phyloP scores from a whole-genome alignment of 2,113 vertebrate genomes.

The cattle (Bos taurus) region ARS-UCD2.0 NC_037352.1:13380501-13381000 shows the following conservation, averaged over 20 bases:
- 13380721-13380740: background rate
- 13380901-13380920: accelerated
- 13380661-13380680: background rate
- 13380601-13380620: background rate
- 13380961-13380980: background rate
- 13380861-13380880: background rate
- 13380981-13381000: background rate
- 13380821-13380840: background rate
- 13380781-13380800: background rate
- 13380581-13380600: background rate
- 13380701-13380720: background rate
- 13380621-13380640: background rate
- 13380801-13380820: background rate
- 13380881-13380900: background rate
- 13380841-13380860: background rate
- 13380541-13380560: background rate
- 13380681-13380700: background rate
- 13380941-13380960: background rate
- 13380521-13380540: background rate
- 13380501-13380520: background rate
- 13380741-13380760: background rate
- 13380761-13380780: background rate
- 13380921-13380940: background rate
- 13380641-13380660: background rate
- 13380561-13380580: background rate